These are phyloP conservation scores for Acleris emargana DNA, from an alignment of 2,888 invertebrate genomes.

Conservation along the genomic window DNA sequence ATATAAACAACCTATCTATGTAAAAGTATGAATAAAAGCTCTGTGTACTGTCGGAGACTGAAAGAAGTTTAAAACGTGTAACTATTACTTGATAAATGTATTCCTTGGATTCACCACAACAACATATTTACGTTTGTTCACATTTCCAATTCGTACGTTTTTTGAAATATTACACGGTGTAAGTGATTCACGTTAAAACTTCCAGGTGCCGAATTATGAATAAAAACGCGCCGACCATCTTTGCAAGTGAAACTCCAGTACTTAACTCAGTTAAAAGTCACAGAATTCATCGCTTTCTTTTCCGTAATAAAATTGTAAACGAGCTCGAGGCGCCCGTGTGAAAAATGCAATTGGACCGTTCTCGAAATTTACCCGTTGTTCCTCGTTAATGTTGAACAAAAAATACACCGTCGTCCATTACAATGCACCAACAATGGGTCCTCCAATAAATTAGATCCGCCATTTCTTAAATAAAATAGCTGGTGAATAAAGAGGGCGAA, in stretches of 20 bases:
- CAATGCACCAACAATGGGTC: constrained; percentile 58
- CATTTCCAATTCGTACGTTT: neutral
- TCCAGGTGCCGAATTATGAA: constrained; percentile 7
- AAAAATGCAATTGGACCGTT: constrained; percentile 40
- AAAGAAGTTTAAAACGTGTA: no score
- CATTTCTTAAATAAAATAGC: constrained; percentile 62
- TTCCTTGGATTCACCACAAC: neutral
- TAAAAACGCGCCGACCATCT: constrained; percentile 16
- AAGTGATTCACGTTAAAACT: constrained; percentile 11
- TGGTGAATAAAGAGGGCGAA: constrained; percentile 65
- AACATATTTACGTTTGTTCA: neutral
- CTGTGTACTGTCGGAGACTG: no score
- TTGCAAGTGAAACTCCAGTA: constrained; percentile 9
- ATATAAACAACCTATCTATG: no score
- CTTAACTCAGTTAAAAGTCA: constrained; percentile 32
- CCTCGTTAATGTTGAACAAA: constrained; percentile 43
- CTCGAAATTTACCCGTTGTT: constrained; percentile 34
- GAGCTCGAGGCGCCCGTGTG: constrained; percentile 38
- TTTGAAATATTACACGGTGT: constrained; percentile 1
- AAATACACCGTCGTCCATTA: constrained; percentile 55
- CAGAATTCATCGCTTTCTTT: constrained; percentile 31
- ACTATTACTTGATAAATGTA: no score
- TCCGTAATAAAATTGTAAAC: constrained; percentile 34
- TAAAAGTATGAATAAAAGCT: no score
- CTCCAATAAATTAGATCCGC: constrained; percentile 68